Evolutionary conservation across 1,140 invertebrate species (phyloP), one percentile per base, ranked within the genome.

Genomic region (Spodoptera frugiperda): DNA sequence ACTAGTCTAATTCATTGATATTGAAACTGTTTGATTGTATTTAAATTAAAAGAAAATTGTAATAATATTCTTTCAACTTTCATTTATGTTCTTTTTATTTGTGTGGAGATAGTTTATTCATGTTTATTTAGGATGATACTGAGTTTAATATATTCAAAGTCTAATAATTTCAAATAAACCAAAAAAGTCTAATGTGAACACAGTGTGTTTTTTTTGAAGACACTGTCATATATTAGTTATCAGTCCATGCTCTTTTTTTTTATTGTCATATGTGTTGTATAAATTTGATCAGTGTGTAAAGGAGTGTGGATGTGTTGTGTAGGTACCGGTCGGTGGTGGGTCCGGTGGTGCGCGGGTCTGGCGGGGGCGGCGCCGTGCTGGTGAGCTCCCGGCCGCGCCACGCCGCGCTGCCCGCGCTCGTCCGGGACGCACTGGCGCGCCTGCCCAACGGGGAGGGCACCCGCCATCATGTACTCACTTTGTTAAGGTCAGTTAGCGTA

Each of bases 391-490:
- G 98, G 53, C 98, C 98, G 25, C 97, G 98, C 74, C 98, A 97
- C 92, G 98, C 99, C 11, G 98, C 98, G 6, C 98, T 99, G 86
- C 91, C 98, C 8, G 97, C 98, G 12, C 94, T 99, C 48, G 98
- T 99, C 10, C 94, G 98, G 51, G 98, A 99, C 95, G 98, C 98
- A 3, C 97, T 98, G 0, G 98, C 98, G 0, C 94, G 98, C 54
- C 94, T 99, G 74, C 98, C 98, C 0, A 99, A 98, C 91, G 98
- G 98, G 0, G 98, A 99, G 94, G 98, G 98, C 21, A 98, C 98
- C 0, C 93, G 98, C 30, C 96, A 97, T 4, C 98, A 99, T 84
- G 98, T 99, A 19, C 84, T 91, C 48, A 89, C 86, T n/a, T 72
- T 94, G 67, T 85, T 94, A 61, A 92, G 84, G 91, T 91, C 76